A percentile compares a stretch with the other conserved stretches of the same genome.
Evolutionary conservation across 2,797 vertebrate genomes (phyloP).

Genomic region (Lagorchestes hirsutus): DNA sequence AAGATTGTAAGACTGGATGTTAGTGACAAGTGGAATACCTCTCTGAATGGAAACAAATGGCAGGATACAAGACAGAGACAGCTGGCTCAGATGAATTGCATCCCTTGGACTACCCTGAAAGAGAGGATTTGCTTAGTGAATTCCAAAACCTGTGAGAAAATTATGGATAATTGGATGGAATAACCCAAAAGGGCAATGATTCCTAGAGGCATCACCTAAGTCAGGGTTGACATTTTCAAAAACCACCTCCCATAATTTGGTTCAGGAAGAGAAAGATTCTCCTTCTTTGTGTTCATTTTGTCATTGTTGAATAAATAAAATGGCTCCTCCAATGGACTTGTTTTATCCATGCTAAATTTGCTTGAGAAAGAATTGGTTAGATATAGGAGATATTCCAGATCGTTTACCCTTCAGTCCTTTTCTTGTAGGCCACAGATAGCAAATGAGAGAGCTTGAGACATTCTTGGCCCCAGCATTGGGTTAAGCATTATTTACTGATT

Average conservation of each 20-base stretch:
- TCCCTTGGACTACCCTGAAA: background rate
- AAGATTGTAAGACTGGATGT: background rate
- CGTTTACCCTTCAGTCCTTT: conserved; percentile 36
- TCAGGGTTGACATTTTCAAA: background rate
- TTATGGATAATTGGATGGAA: background rate
- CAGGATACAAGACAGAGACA: background rate
- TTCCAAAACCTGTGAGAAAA: background rate
- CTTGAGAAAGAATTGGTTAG: conserved; percentile 38
- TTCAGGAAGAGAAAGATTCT: background rate
- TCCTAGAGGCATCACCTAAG: background rate
- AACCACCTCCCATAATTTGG: background rate
- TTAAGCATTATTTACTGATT: conserved; percentile 36
- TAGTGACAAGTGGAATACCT: background rate
- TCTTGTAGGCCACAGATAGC: conserved; percentile 34
- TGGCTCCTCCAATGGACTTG: conserved; percentile 23
- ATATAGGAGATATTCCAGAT: background rate
- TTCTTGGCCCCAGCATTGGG: conserved; percentile 5
- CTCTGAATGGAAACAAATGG: background rate
- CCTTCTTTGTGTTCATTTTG: background rate
- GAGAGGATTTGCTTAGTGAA: background rate
- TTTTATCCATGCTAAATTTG: conserved; percentile 2
- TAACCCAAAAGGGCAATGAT: background rate
- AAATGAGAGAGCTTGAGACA: conserved; percentile 41
- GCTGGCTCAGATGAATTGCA: background rate
- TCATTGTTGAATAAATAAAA: conserved; percentile 39